These are phyloP conservation scores for Pseudopipra pipra DNA, from an alignment of 2,113 vertebrate species.

Conservation along the genomic window DNA sequence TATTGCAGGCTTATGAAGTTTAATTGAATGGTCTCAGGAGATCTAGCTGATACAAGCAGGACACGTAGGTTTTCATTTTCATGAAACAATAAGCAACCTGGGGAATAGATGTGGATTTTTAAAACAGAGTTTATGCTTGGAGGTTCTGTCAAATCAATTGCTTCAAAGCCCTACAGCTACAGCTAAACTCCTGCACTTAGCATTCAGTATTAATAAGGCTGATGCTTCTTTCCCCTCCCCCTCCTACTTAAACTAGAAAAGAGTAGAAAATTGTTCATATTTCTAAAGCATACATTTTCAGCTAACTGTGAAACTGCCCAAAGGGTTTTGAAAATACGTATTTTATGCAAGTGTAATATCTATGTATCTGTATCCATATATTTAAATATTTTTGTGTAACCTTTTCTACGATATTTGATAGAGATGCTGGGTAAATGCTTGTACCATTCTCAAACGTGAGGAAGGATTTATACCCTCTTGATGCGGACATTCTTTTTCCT, in stretches of 20 bases:
- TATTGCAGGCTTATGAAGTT: constrained; percentile 37
- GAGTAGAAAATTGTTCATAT: constrained; percentile 66
- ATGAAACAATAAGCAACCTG: constrained; percentile 70
- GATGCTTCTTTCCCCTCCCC: constrained; percentile 71
- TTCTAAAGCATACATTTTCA: constrained; percentile 70
- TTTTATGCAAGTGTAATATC: constrained; percentile 64
- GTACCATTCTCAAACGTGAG: constrained; percentile 39
- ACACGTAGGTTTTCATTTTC: constrained; percentile 58
- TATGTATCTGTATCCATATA: constrained; percentile 61
- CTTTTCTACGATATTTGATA: constrained; percentile 72
- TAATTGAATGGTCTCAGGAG: constrained; percentile 49
- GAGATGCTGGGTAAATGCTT: constrained; percentile 61
- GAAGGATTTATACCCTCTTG: constrained; percentile 54
- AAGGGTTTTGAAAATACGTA: constrained; percentile 70
- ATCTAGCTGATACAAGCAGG: constrained; percentile 52
- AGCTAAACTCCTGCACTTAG: constrained; percentile 76
- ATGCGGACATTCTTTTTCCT: constrained; percentile 27
- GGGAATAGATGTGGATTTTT: constrained; percentile 71
- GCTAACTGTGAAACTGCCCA: constrained; percentile 71
- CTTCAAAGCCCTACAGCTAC: constrained; percentile 75
- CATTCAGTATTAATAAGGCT: constrained; percentile 77
- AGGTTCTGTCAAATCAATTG: constrained; percentile 79
- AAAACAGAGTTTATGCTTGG: constrained; percentile 65
- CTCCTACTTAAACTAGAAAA: constrained; percentile 34
- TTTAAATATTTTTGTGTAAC: constrained; percentile 76